Evolutionary conservation across 2,888 invertebrate genomes (phyloP), one percentile per base, ranked within the genome.

Genomic region (Trachelus stipa): DNA sequence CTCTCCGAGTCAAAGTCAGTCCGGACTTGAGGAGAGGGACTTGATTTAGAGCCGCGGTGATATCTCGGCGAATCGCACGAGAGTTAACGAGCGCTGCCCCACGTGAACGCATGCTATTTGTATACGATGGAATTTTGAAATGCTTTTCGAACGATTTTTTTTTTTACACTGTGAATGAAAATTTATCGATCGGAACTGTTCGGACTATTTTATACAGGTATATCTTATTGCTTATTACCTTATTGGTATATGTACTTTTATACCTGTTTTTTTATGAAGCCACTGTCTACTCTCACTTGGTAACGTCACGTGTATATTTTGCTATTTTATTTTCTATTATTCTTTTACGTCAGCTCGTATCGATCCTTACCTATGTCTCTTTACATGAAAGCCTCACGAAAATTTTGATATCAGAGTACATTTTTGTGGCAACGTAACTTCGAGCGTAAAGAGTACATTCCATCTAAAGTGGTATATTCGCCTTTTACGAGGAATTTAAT

Each of bases 1-100:
- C 81, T 76, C 23, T 73, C 81, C 82, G 84, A 86, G 82, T 74
- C 74, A 74, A 85, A 86, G 84, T 84, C 86, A 84, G 81, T 81
- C 78, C 69, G 68, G 76, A 34, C 34, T 73, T 82, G 84, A 81
- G 77, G 79, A 81, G 81, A 83, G 84, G 85, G 86, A 87, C 87
- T 88, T 89, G 89, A 88, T 89, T 89, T 89, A 89, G 88, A 84
- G 88, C 87, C 88, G 81, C 79, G 79, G 85, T 87, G 88, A 87
- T 89, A 89, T 89, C 88, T 88, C 84, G 86, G 83, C 77, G 87
- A 87, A 89, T 89, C 89, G 87, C 88, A 84, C 86, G 85, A 86
- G 83, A 84, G 87, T 88, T 88, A 88, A 88, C 89, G 88, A 88
- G 87, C 88, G 85, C 85, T 85, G 85, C 80, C 80, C 84, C 84